Conservation (phyloP, 2,113 vertebrate species). For the Xerus inauris region DNA sequence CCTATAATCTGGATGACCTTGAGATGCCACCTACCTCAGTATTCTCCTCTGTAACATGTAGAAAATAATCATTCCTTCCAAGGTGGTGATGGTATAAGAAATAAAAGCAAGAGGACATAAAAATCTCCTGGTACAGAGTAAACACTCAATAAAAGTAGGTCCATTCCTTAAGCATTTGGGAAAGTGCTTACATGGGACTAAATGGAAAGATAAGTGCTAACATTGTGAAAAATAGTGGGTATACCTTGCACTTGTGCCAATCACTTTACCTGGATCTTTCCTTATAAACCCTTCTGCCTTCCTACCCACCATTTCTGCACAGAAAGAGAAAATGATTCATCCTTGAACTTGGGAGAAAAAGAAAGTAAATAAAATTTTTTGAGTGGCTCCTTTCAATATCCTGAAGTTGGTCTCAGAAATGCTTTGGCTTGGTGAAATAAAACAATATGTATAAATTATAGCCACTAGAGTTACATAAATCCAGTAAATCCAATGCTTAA, state of each 20-base stretch:
- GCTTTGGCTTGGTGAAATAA: not conserved
- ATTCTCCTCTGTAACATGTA: not conserved
- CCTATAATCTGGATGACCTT: not conserved
- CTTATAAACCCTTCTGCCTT: not conserved
- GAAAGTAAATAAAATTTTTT: not conserved
- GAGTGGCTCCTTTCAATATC: not conserved
- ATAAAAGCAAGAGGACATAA: not conserved
- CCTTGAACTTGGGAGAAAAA: not conserved
- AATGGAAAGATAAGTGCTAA: not conserved
- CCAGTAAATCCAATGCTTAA: not conserved
- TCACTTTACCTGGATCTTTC: not conserved
- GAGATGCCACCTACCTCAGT: not conserved
- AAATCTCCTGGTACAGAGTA: not conserved
- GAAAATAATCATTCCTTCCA: not conserved
- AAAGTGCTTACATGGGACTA: not conserved
- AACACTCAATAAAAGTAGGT: not conserved
- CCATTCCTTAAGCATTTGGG: not conserved
- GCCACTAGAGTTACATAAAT: not conserved
- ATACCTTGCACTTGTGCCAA: not conserved
- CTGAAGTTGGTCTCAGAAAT: constrained; percentile 23
- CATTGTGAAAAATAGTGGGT: not conserved
- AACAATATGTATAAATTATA: not conserved
- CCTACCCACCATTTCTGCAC: not conserved
- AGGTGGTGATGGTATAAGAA: not conserved
- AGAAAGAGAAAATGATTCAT: not conserved